Evolutionary conservation across 2,888 invertebrate species (phyloP).

Genomic region (Archips crataeganus): DNA sequence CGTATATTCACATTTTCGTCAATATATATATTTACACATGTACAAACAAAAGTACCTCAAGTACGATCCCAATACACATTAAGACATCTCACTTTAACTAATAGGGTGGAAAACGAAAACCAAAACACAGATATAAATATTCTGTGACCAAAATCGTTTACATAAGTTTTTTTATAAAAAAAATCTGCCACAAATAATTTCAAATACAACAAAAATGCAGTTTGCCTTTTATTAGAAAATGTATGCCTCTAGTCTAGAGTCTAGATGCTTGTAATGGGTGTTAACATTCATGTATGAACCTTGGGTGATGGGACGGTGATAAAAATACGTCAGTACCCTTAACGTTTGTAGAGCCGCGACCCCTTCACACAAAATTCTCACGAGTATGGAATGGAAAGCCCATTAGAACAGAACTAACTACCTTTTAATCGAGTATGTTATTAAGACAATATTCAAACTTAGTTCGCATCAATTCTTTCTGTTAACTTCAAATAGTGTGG

Average conservation of each 20-base stretch:
- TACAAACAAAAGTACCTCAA: conserved; percentile 61
- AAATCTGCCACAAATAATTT: no score
- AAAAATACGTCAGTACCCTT: not conserved
- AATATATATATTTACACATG: conserved; percentile 73
- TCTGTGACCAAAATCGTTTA: not conserved
- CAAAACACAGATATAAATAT: no score
- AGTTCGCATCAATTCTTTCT: not conserved
- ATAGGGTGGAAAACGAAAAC: not conserved
- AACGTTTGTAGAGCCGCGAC: not conserved
- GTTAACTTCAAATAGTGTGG: not conserved
- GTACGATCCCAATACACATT: conserved; percentile 19
- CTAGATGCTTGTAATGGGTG: not conserved
- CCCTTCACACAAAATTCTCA: not conserved
- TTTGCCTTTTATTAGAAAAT: no score
- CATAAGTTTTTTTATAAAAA: no score
- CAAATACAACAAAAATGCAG: no score
- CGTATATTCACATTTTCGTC: conserved; percentile 79
- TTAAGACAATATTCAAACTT: no score
- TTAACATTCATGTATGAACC: not conserved
- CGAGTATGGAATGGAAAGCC: not conserved
- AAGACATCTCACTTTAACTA: conserved; percentile 18
- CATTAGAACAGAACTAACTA: not conserved
- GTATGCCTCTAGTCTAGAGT: not conserved
- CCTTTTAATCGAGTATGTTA: no score
- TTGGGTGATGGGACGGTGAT: not conserved